Evolutionary conservation across 2,888 invertebrate genomes (phyloP).

Genomic region (Caenorhabditis doughertyi): DNA sequence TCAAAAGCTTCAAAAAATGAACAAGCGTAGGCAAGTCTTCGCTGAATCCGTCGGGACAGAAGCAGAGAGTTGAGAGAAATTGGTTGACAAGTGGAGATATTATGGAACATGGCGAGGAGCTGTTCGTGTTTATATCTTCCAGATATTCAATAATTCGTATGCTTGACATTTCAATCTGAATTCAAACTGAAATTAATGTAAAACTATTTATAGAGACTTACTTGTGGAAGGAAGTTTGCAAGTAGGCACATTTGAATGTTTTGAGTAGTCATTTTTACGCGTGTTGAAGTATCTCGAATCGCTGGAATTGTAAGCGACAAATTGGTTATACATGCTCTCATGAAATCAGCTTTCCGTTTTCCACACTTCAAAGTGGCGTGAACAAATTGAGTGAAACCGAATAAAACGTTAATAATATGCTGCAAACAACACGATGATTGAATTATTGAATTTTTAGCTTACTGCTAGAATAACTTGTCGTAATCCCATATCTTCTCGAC

Average conservation of each 20-base stretch:
- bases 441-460: background rate
- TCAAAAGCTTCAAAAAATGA: slow-evolving; percentile 10
- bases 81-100: slow-evolving; percentile 28
- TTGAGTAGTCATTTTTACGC: slow-evolving; percentile 45
- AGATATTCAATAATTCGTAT: slow-evolving; percentile 21
- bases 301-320: slow-evolving; percentile 52
- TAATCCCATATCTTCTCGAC: slow-evolving; percentile 56
- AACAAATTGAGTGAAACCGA: slow-evolving; percentile 26
- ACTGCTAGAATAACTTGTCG: slow-evolving; percentile 39
- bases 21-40: slow-evolving; percentile 27
- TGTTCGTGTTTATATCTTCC: background rate
- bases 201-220: background rate
- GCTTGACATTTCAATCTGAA: slow-evolving; percentile 36
- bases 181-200: background rate
- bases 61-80: slow-evolving; percentile 31
- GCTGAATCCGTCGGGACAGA: slow-evolving; percentile 44
- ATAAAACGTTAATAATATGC: slow-evolving; percentile 39
- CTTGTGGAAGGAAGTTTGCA: slow-evolving; percentile 67
- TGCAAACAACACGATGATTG: slow-evolving; percentile 10
- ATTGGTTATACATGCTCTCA: slow-evolving; percentile 57
- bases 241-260: slow-evolving; percentile 57
- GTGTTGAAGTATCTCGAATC: slow-evolving; percentile 22
- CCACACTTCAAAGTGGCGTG: slow-evolving; percentile 24
- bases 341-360: slow-evolving; percentile 39
- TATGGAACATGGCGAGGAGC: background rate